phyloP scores from a whole-genome alignment of 2,888 invertebrate species.

The Brachyopa scutellaris region DNA sequence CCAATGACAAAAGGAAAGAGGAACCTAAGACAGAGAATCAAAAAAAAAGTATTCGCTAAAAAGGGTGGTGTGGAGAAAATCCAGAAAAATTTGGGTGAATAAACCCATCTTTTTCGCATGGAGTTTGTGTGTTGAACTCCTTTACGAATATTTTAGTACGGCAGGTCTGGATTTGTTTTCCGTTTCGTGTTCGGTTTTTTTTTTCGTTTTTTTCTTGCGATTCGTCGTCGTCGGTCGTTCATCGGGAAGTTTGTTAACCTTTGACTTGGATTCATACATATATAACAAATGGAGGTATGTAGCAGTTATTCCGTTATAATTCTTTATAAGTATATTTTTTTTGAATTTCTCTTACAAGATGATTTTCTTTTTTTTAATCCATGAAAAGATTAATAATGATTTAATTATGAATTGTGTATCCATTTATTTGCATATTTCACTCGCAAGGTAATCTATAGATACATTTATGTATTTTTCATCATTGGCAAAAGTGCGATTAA shows the following conservation, averaged over 20 bases:
- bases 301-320: slow-evolving; percentile 31
- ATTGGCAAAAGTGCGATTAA: no score
- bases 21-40: slow-evolving; percentile 5
- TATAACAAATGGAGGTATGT: slow-evolving; percentile 62
- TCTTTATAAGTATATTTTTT: background rate
- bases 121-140: slow-evolving; percentile 62
- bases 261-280: slow-evolving; percentile 66
- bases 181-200: slow-evolving; percentile 47
- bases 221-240: slow-evolving; percentile 37
- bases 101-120: slow-evolving; percentile 57
- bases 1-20: slow-evolving; percentile 20
- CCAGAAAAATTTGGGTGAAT: slow-evolving; percentile 70
- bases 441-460: slow-evolving; percentile 2
- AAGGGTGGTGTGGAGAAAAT: slow-evolving; percentile 53
- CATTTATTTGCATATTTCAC: background rate
- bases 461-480: no score
- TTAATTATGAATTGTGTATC: background rate
- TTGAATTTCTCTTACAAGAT: background rate
- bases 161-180: slow-evolving; percentile 72
- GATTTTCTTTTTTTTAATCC: background rate
- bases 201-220: slow-evolving; percentile 13
- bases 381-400: no score
- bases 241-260: slow-evolving; percentile 69
- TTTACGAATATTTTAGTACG: slow-evolving; percentile 72
- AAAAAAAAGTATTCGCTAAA: background rate